Conservation (phyloP, 2,797 vertebrate species). For the Yasuhikotakia modesta region DNA sequence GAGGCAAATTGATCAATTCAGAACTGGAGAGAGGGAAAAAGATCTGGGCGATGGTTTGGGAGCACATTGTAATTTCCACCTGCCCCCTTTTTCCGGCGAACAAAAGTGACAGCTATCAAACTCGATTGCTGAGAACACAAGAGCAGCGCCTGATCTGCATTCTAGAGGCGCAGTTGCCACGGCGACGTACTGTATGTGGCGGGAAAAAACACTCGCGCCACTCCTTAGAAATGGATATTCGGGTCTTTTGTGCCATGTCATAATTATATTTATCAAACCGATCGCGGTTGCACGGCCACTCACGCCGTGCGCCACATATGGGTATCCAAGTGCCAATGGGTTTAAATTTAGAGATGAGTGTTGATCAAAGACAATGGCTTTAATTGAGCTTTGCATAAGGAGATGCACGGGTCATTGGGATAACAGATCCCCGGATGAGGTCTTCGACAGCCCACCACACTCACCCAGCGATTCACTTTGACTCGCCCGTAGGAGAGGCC, state of each 20-base stretch:
- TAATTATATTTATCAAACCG: conserved; percentile 70
- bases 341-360: conserved; percentile 36
- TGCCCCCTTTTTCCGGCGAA: conserved; percentile 72
- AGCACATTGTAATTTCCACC: conserved; percentile 76
- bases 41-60: conserved; percentile 69
- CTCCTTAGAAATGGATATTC: conserved; percentile 81
- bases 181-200: conserved; percentile 79
- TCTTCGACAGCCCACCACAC: background rate
- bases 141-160: conserved; percentile 77
- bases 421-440: background rate
- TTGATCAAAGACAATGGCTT: conserved; percentile 48
- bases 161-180: conserved; percentile 77
- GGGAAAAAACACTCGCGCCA: conserved; percentile 72
- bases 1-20: conserved; percentile 68
- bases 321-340: conserved; percentile 42
- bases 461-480: background rate
- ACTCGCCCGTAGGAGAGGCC: background rate
- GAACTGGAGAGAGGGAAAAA: conserved; percentile 49
- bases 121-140: conserved; percentile 75
- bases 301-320: conserved; percentile 17
- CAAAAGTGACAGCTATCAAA: conserved; percentile 80
- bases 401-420: conserved; percentile 19
- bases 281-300: conserved; percentile 63
- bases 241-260: conserved; percentile 75
- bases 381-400: conserved; percentile 39